Conservation (phyloP, 1,140 invertebrate genomes). For the Archivesica marissinica region DNA sequence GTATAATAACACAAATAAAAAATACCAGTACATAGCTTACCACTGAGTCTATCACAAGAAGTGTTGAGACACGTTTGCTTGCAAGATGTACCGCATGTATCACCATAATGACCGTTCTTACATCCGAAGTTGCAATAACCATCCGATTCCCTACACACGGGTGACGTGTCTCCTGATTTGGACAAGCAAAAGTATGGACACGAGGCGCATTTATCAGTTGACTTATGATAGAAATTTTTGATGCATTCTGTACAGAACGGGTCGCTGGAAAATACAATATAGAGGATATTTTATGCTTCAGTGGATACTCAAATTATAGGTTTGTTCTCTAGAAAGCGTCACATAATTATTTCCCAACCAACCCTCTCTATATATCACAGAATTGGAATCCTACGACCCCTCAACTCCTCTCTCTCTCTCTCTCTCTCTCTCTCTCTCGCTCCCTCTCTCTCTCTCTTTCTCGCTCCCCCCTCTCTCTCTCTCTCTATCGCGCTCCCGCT, state of each 20-base stretch:
- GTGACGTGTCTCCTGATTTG: not conserved
- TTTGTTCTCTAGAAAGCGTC: too few species aligned
- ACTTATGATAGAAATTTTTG: not conserved
- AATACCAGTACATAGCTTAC: too few species aligned
- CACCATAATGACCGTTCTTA: not conserved
- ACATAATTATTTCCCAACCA: not conserved
- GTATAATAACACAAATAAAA: too few species aligned
- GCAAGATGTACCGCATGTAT: not conserved
- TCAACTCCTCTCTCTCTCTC: not conserved
- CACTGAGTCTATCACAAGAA: not conserved
- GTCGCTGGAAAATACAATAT: not conserved
- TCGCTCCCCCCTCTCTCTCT: too few species aligned
- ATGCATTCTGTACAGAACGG: not conserved
- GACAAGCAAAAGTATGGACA: not conserved
- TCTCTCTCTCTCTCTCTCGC: not conserved
- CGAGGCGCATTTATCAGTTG: not conserved
- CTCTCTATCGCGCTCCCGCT: too few species aligned
- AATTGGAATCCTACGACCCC: not conserved
- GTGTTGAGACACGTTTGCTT: not conserved
- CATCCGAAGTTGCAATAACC: slow-evolving; percentile 13
- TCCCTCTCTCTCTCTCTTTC: too few species aligned
- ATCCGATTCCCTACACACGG: not conserved
- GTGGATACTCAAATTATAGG: too few species aligned
- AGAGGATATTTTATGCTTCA: not conserved
- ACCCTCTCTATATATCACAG: not conserved